Base-by-base conservation (phyloP, 2,113 vertebrate species). In the Epinephelus moara region DNA sequence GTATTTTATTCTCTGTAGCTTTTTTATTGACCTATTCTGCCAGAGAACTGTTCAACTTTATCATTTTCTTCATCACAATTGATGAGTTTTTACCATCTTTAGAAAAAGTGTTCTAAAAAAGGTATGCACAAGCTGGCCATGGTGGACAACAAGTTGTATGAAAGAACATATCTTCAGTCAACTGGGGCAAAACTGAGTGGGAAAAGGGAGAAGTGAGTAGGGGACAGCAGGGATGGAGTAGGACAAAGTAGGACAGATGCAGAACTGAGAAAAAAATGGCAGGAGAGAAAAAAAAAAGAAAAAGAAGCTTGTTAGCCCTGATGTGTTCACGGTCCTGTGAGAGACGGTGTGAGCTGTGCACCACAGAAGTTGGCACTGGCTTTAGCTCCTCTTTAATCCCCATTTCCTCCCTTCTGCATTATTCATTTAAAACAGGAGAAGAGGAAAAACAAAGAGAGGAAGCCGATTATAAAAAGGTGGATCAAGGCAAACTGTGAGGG, bases 301-400 rank as follows among this genome's bases (percentile, higher is more conserved):
- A 78, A 73, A 78, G 59, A 67, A 80, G 85, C 86, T 91, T 70
- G 90, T 93, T 91, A 89, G 77, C 81, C 84, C 79, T 89, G 79
- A 93, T 90, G 86, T 84, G 81, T 71, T 91, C 71, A 50, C 60
- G 82, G 84, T 89, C 86, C 88, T 90, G 69, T 67, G 80, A 88
- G 89, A 85, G 85, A 88, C 53, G 18, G 78, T 13, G 80, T 67
- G 80, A 86, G 82, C 75, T 82, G 62, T 67, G 76, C 61, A 75
- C 73, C 80, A 85, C 76, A 86, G 79, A 92, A 84, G 86, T 71
- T 70, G 85, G 81, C 88, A 80, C 68, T 84, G 91, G 86, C 92
- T 92, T 89, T 85, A 92, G 75, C 84, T 82, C 71, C 80, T 84
- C 86, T 93, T 93, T 91, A 88, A 93, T 93, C 89, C 89, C 80